phyloP scores from a whole-genome alignment of 92 coral and sea anemone species.

The Actinernus sp. region DNA sequence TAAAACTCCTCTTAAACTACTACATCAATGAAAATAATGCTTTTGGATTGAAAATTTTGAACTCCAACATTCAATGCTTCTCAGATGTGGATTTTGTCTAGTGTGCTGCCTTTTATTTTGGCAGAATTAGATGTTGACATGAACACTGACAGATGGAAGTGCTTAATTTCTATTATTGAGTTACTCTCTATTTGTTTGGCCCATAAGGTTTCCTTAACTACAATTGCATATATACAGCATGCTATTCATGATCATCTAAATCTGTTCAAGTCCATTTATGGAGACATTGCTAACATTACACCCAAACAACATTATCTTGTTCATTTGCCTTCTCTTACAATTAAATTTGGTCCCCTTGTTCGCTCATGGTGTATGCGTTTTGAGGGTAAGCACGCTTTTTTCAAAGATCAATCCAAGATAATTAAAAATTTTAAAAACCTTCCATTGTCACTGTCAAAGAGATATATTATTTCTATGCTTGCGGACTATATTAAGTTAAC shows the following conservation, averaged over 20 bases:
- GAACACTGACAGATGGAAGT: constrained; percentile 12
- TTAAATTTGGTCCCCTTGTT: constrained; percentile 58
- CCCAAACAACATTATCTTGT: constrained; percentile 55
- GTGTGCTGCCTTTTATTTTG: constrained; percentile 21
- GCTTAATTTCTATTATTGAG: constrained; percentile 26
- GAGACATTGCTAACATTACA: constrained; percentile 23
- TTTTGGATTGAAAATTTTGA: constrained; percentile 1
- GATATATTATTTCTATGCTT: constrained; percentile 10
- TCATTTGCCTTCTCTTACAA: constrained; percentile 28
- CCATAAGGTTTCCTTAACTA: background rate
- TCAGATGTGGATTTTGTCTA: constrained; percentile 32
- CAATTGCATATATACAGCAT: background rate
- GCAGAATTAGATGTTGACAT: constrained; percentile 4
- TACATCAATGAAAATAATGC: background rate
- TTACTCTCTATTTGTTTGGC: constrained; percentile 17
- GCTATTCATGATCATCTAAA: constrained; percentile 23
- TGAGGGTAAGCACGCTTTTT: constrained; percentile 47
- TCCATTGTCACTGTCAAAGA: constrained; percentile 30
- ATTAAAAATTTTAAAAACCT: constrained; percentile 50
- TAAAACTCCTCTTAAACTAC: constrained; percentile 2
- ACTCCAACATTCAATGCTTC: constrained; percentile 19
- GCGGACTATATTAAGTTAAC: constrained; percentile 18
- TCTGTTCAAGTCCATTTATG: constrained; percentile 14
- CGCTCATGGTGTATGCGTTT: constrained; percentile 57
- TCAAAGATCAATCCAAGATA: constrained; percentile 36